Evolutionary conservation across 1,140 invertebrate species (phyloP), one percentile per base, ranked within the genome.

Genomic region (Hirudo medicinalis): DNA sequence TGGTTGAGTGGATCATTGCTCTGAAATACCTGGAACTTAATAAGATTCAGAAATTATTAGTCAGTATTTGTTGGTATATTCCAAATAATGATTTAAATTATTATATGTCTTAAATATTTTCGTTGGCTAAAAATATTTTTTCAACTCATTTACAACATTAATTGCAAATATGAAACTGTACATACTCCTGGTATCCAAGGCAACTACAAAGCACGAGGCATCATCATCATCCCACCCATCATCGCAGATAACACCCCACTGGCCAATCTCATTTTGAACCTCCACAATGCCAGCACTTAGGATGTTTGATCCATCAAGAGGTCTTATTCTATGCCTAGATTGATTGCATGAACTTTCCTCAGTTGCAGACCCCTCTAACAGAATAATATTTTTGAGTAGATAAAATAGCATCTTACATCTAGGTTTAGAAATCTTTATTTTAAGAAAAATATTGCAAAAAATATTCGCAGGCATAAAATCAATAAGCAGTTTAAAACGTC

Each of bases 191-290:
- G 29, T 63, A 63, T 63, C 57, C 57, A 22, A 63, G 29, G 19
- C 57, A 63, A 25, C 19, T 63, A 63, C 57, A 63, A 63, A 63
- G 29, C 22, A 63, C 57, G 29, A 25, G 22, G 57, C 57, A 63
- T 63, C 57, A 25, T 9, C 57, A 63, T 63, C 57, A 63, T 63
- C 57, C 57, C 57, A 63, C 17, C 57, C 57, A 63, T 63, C 57
- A 25, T 22, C 57, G 19, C 57, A 63, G 29, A 63, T 63, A 63
- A 63, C 29, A 25, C 57, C 57, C 57, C 57, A 63, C 11, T 25
- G 22, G 22, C 57, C 57, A 22, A 15, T n/a, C 11, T 63, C 29
- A 63, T 63, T 63, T 63, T 32, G 57, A 63, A 63, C 20, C 29
- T 63, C 57, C 57, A 32, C 57, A 25, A 63, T 22, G 19, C 57